Base-by-base conservation (phyloP, 2,888 invertebrate genomes). In the Stratiomys singularior region DNA sequence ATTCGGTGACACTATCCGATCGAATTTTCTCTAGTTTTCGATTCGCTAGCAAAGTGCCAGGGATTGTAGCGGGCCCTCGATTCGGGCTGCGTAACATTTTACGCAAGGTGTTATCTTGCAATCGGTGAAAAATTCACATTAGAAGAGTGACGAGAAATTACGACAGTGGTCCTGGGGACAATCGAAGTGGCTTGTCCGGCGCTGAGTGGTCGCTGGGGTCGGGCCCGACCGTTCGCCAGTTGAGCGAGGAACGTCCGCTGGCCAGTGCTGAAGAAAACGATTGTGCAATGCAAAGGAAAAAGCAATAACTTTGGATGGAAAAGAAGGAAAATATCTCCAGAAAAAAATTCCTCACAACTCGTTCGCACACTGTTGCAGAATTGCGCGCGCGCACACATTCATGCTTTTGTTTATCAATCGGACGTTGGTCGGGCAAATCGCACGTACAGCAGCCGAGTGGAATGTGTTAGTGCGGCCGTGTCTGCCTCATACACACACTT, bases 361-460 rank as follows among this genome's bases (percentile, higher is more conserved):
- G 58, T 74, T 21, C 58, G 37, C 74, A 74, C 74, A 74, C 74
- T 37, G 69, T 69, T 23, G 60, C 60, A 58, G 18, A 11, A 37
- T 21, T 37, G 58, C 25, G 18, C 21, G 37, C 79, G 37, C 79
- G 56, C 79, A 77, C 76, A 79, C 79, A 76, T 11, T 60, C 21
- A 47, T 69, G 79, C 77, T 77, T 79, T 79, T 79, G 79, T 79
- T 79, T 79, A 79, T 79, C 77, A 79, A 77, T 79, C 77, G 77
- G 44, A 23, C 60, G 60, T 52, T 44, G 60, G 76, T 77, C 47
- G 46, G 15, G 52, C 60, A 58, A 72, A 64, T 67, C 69, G 77
- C 76, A 74, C 79, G 77, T 47, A 74, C 25, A 60, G 2, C 25
- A 60, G 60, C 64, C 78, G 37, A 27, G 77, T 71, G 76, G 44